These are phyloP conservation scores for Drosophila robusta DNA, from an alignment of 2,888 invertebrate species.

Conservation along the genomic window DNA sequence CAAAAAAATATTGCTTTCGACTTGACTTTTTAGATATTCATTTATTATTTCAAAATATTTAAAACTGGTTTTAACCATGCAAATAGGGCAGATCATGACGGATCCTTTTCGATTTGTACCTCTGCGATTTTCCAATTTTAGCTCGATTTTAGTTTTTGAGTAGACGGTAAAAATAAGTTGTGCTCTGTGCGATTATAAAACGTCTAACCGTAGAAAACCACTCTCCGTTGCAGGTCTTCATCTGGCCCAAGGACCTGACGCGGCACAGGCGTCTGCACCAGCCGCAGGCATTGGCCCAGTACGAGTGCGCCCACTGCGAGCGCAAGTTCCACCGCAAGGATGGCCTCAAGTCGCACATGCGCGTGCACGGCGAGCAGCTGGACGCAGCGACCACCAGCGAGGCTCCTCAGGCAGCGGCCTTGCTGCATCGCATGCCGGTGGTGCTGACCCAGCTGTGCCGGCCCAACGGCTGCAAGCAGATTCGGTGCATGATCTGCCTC, in stretches of 20 bases:
- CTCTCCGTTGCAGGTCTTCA: constrained; percentile 84
- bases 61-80: no score
- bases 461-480: constrained; percentile 83
- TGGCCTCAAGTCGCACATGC: constrained; percentile 87
- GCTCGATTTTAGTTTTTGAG: no score
- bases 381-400: constrained; percentile 2
- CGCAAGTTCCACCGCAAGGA: constrained; percentile 87
- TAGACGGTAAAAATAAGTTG: no score
- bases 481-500: constrained; percentile 84
- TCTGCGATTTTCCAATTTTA: no score
- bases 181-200: no score
- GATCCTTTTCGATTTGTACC: no score
- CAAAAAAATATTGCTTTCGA: no score
- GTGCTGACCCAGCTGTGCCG: constrained; percentile 68
- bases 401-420: neutral
- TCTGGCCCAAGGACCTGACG: constrained; percentile 88
- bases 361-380: constrained; percentile 85
- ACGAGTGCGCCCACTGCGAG: constrained; percentile 87
- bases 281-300: constrained; percentile 84
- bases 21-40: no score
- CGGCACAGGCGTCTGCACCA: constrained; percentile 89
- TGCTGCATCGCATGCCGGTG: constrained; percentile 3
- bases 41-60: no score
- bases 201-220: neutral
- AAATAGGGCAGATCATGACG: no score